A percentile compares a stretch with the other conserved stretches of the same genome.
Conservation (phyloP, 2,797 vertebrate genomes). For the Labroides dimidiatus region DNA sequence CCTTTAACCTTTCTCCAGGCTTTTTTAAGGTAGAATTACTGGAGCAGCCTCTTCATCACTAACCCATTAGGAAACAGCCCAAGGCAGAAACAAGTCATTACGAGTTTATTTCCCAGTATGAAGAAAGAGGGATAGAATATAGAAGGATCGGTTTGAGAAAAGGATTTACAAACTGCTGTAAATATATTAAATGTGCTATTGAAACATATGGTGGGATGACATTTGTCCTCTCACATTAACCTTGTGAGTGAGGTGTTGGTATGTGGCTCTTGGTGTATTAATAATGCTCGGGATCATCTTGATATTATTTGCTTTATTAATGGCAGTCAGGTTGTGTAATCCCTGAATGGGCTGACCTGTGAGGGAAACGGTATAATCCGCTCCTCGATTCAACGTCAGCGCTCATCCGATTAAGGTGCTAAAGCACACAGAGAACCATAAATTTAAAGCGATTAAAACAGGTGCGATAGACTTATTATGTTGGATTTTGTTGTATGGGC, state of each 20-base stretch:
- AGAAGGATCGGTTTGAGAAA: neutral
- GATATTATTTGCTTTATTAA: constrained; percentile 65
- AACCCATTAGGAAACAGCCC: constrained; percentile 41
- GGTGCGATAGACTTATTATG: constrained; percentile 60
- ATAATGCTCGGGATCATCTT: constrained; percentile 45
- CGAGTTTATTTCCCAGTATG: constrained; percentile 33
- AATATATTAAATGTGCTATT: neutral
- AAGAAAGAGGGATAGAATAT: constrained; percentile 18
- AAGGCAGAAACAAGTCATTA: constrained; percentile 46
- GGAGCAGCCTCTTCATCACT: constrained; percentile 40
- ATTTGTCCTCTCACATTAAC: neutral
- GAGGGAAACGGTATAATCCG: constrained; percentile 58
- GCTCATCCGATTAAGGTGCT: constrained; percentile 62
- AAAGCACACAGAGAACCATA: constrained; percentile 28
- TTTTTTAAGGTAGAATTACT: constrained; percentile 28
- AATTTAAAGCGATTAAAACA: constrained; percentile 53
- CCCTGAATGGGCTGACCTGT: constrained; percentile 45
- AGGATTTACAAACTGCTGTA: neutral
- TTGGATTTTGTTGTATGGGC: constrained; percentile 48
- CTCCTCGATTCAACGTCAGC: constrained; percentile 37
- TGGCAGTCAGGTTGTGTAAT: constrained; percentile 70
- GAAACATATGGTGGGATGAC: neutral
- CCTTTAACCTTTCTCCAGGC: constrained; percentile 58
- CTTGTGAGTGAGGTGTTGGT: constrained; percentile 7
- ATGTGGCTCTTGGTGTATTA: constrained; percentile 46